Evolutionary conservation across 1,140 invertebrate species (phyloP), one percentile per base, ranked within the genome.

Genomic region (Glossosoma conforme): DNA sequence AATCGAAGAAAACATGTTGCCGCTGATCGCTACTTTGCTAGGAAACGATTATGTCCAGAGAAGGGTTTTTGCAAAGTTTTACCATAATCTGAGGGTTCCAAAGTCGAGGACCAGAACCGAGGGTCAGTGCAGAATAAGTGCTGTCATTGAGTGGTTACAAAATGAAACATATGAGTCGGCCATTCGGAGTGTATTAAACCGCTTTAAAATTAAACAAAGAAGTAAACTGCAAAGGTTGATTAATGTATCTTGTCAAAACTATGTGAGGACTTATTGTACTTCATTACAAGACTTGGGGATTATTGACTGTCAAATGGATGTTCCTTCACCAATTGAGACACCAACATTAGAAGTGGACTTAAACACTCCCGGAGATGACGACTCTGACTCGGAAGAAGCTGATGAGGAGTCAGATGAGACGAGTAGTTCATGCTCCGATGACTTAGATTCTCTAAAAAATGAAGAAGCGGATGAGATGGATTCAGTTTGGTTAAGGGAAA

Each of bases 1-100:
- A 4, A 62, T 92, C 11, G 70, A 84, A 50, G 75, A 75, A 54
- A 71, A 78, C 10, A 66, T 85, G 24, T 62, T 94, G 30, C 89
- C 91, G 2, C 61, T 95, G 4, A 74, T 91, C 48, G 85, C 88
- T n/a, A 83, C 84, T 9, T 57, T 94, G 5, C 65, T 93, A 14
- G 91, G 91, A 2, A 94, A 94, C 75, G 91, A 94, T 72, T 93
- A 87, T 68, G 80, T 91, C n/a, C 74, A 83, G 32, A 74, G 72
- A 33, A 73, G 66, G 8, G 71, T 78, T 0, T 91, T 93, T 60
- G 69, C 70, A 9, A 77, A 80, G 33, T 90, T 93, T 86, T 85
- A 65, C 66, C 67, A 8, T 68, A 54, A 79, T 44, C 65, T 92
- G 84, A 80, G 60, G 66, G 84, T 32, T 68, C 75, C 8, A 84